Conservation (phyloP, 2,113 vertebrate species). For the Gallinago media region DNA sequence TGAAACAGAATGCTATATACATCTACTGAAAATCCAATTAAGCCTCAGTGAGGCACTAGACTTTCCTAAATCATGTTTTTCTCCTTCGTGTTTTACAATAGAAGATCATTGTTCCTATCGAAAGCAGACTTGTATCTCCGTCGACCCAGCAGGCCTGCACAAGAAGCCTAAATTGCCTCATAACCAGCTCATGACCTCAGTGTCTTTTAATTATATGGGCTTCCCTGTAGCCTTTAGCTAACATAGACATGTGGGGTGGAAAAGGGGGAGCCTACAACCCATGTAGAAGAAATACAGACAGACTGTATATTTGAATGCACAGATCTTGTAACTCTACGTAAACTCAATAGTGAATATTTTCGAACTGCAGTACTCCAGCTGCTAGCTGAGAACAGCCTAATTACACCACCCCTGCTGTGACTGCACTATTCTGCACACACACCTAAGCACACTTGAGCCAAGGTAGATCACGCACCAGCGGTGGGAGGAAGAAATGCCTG, state of each 20-base stretch:
- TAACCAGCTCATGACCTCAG: constrained; percentile 75
- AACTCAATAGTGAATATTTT: not conserved
- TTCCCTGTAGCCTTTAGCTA: constrained; percentile 55
- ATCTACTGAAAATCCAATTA: constrained; percentile 84
- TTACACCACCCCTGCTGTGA: not conserved
- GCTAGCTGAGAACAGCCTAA: not conserved
- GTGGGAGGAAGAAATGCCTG: not conserved
- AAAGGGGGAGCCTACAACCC: not conserved
- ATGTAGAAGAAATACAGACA: not conserved
- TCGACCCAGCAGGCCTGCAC: constrained; percentile 66
- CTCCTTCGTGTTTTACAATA: constrained; percentile 63
- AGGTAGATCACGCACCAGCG: not conserved
- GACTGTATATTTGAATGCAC: not conserved
- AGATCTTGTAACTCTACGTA: not conserved
- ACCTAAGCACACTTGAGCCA: not conserved
- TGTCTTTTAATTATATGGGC: constrained; percentile 65
- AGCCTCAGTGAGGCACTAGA: constrained; percentile 66
- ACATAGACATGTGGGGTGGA: not conserved
- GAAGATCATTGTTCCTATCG: constrained; percentile 70
- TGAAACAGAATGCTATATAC: constrained; percentile 76
- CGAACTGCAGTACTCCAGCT: not conserved
- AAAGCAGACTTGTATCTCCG: constrained; percentile 57
- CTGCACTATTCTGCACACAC: not conserved
- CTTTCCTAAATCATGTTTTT: constrained; percentile 61
- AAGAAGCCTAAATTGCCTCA: constrained; percentile 72